phyloP scores from a whole-genome alignment of 30 jellyfish, hydroid and myxozoan genomes.

The Hydra vulgaris region DNA sequence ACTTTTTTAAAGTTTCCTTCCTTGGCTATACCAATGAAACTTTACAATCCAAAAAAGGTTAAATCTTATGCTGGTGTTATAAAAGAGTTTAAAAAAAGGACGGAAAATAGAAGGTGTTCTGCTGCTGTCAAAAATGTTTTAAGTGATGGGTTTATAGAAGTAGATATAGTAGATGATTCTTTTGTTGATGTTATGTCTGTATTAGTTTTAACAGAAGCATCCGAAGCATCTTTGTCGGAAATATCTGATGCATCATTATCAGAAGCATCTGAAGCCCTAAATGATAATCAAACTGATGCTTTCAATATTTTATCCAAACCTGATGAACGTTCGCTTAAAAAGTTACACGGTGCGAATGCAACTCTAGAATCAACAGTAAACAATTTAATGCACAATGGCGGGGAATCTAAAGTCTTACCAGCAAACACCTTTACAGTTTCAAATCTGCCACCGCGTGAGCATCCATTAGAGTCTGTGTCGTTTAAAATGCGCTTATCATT shows the following conservation, averaged over 20 bases:
- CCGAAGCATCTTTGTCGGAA: too few species aligned
- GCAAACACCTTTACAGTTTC: constrained; percentile 6
- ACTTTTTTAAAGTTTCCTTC: constrained; percentile 15
- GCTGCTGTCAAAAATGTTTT: neutral
- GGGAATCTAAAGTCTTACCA: neutral
- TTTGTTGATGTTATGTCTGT: neutral
- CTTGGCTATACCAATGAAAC: constrained; percentile 2
- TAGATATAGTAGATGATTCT: neutral
- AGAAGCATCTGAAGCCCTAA: neutral
- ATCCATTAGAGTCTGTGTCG: constrained; percentile 29
- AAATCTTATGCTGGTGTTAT: neutral
- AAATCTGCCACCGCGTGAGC: constrained; percentile 9
- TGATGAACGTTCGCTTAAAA: neutral
- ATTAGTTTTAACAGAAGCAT: too few species aligned
- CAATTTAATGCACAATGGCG: too few species aligned
- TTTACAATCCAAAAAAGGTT: constrained; percentile 1
- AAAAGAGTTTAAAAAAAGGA: neutral
- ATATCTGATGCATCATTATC: neutral
- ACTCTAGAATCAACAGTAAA: neutral
- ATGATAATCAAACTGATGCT: neutral
- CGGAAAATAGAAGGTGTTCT: neutral
- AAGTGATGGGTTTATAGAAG: neutral
- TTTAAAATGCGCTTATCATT: constrained; percentile 9
- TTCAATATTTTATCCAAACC: neutral
- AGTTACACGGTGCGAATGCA: neutral